phyloP scores from a whole-genome alignment of 2,888 invertebrate genomes.

The Cotesia congregata region DNA sequence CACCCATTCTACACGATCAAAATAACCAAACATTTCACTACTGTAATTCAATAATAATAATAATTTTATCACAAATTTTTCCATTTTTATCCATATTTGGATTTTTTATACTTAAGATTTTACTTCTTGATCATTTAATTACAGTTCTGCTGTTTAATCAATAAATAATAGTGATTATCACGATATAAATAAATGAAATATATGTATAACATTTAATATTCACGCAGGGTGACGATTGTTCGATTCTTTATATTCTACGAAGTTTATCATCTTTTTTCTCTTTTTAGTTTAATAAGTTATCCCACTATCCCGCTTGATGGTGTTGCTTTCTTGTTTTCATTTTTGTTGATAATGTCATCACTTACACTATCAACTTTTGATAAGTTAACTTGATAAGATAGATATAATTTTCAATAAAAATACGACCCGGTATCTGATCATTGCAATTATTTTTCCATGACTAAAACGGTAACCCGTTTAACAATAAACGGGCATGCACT shows the following conservation, averaged over 20 bases:
- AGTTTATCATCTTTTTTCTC: background rate
- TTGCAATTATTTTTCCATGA: too few relatives aligned
- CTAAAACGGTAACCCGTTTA: too few relatives aligned
- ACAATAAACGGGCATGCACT: too few relatives aligned
- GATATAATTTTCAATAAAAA: too few relatives aligned
- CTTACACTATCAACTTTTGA: background rate
- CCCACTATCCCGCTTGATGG: background rate
- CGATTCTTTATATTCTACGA: background rate
- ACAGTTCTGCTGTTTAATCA: background rate
- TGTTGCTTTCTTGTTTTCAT: background rate
- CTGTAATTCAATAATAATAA: conserved; percentile 65
- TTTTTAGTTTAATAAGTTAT: background rate
- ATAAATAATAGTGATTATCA: background rate
- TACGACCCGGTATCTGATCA: too few relatives aligned
- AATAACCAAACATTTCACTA: conserved; percentile 72
- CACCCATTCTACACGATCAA: conserved; percentile 83
- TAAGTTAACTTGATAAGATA: background rate
- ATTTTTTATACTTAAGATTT: background rate
- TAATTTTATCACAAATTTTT: conserved; percentile 51
- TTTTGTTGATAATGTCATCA: background rate
- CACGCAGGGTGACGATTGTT: background rate
- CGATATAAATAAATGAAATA: background rate
- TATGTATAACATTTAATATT: background rate
- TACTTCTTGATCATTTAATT: background rate
- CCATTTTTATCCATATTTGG: conserved; percentile 54